Percentiles rank a stretch among this genome's conserved stretches.
Conservation (phyloP, 2,888 invertebrate species). For the Spatulosminthurus flaviceps region DNA sequence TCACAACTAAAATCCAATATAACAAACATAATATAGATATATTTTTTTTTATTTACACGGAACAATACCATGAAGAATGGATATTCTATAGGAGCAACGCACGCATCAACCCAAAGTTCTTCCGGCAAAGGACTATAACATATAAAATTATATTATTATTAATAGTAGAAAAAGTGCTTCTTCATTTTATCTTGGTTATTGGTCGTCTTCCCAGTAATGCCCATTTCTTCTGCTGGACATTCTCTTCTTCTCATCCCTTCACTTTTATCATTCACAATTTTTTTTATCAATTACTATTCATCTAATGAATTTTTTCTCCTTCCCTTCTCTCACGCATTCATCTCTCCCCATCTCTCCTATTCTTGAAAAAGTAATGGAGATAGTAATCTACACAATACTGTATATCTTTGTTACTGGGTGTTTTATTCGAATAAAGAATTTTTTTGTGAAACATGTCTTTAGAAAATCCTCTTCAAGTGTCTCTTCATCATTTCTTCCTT, state of each 20-base stretch:
- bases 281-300: constrained; percentile 2
- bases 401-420: constrained; percentile 8
- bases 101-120: not conserved
- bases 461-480: not conserved
- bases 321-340: not conserved
- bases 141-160: not conserved
- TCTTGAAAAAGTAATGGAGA: not conserved
- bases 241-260: not conserved
- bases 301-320: not conserved
- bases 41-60: not conserved
- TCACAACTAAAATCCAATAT: not conserved
- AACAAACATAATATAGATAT: not conserved
- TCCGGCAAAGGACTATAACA: not conserved
- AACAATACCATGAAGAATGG: not conserved
- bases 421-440: not conserved
- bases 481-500: not conserved
- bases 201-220: too few species aligned
- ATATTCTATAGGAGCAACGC: not conserved
- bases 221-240: not conserved
- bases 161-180: not conserved
- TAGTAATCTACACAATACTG: not conserved
- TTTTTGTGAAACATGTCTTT: not conserved
- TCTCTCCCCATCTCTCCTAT: not conserved
- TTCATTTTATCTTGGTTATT: not conserved
- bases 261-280: not conserved